Conservation (phyloP, 2,113 vertebrate genomes). For the Hydrolagus affinis region DNA sequence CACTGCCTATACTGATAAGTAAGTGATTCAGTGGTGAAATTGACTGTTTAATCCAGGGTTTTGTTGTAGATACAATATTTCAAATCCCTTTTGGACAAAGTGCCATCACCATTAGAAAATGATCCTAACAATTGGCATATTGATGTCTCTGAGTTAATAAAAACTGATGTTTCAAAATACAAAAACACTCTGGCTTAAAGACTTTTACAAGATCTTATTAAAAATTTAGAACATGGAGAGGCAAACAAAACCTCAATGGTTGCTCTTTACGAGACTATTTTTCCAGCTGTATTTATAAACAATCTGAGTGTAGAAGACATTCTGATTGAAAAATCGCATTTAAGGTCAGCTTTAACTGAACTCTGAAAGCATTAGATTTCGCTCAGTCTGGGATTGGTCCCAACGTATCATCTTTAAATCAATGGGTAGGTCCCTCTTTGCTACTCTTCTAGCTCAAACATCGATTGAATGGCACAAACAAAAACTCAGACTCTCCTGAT, state of each 20-base stretch:
- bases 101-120: conserved; percentile 1
- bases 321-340: conserved; percentile 45
- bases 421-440: conserved; percentile 40
- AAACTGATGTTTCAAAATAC: conserved; percentile 40
- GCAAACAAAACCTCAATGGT: conserved; percentile 36
- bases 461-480: conserved; percentile 42
- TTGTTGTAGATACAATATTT: background rate
- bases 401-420: conserved; percentile 44
- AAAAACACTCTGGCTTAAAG: conserved; percentile 34
- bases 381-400: conserved; percentile 38
- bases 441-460: conserved; percentile 35
- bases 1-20: background rate
- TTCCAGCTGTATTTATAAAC: conserved; percentile 40
- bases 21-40: background rate
- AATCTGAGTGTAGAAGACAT: conserved; percentile 40
- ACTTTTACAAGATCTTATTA: conserved; percentile 35
- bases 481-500: conserved; percentile 38
- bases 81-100: background rate
- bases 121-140: background rate
- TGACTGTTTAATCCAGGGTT: background rate
- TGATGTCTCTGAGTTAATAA: conserved; percentile 35
- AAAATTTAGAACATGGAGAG: conserved; percentile 37
- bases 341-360: conserved; percentile 44
- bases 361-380: conserved; percentile 43
- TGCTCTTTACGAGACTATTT: conserved; percentile 2